Conservation (phyloP, 2,888 invertebrate genomes). For the Drosophila fulvimacula region DNA sequence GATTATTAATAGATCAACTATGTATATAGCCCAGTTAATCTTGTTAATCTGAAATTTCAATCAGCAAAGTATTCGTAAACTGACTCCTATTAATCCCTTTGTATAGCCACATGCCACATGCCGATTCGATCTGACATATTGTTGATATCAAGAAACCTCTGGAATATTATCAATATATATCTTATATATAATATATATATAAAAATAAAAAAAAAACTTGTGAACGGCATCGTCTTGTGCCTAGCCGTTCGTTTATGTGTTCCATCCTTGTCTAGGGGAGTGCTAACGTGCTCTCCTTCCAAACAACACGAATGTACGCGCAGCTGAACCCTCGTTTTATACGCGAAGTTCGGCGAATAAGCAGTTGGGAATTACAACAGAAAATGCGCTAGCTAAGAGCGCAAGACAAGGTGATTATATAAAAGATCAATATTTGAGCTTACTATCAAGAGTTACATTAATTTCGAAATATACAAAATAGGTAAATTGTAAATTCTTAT, state of each 20-base stretch:
- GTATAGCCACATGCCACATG: too few species aligned
- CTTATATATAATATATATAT: background rate
- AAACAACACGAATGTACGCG: slow-evolving; percentile 90
- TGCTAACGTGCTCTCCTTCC: slow-evolving; percentile 99
- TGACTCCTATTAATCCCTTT: too few species aligned
- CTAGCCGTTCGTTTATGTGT: slow-evolving; percentile 86
- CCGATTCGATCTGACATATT: background rate
- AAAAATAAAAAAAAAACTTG: slow-evolving; percentile 70
- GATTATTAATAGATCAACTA: too few species aligned
- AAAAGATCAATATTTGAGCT: background rate
- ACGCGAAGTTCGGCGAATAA: slow-evolving; percentile 35
- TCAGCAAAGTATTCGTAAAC: too few species aligned
- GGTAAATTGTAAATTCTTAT: too few species aligned
- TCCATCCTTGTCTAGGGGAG: slow-evolving; percentile 99
- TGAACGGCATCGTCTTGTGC: slow-evolving; percentile 83
- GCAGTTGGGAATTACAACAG: slow-evolving; percentile 72
- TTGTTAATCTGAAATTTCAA: too few species aligned
- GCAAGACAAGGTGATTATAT: background rate
- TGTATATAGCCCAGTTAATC: too few species aligned
- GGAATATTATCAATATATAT: background rate
- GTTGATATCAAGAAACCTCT: background rate
- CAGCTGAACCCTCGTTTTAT: slow-evolving; percentile 32
- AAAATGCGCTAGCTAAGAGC: background rate
- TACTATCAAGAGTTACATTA: background rate
- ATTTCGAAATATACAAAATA: too few species aligned